phyloP scores from a whole-genome alignment of 2,888 invertebrate species.

The Augochlorella aurata region DNA sequence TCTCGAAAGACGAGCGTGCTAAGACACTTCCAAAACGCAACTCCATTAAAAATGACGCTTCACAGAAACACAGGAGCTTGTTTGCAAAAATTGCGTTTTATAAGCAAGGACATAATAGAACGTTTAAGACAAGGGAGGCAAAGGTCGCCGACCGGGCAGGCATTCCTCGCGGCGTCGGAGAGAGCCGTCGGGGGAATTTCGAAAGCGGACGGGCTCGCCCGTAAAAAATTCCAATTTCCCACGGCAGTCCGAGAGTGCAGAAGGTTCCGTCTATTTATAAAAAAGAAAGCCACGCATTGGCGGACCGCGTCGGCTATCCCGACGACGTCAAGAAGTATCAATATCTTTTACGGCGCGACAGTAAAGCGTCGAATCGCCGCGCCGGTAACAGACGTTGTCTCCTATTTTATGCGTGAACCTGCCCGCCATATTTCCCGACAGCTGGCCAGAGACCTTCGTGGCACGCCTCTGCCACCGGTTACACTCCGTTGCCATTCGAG shows the following conservation, averaged over 20 bases:
- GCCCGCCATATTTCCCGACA: constrained; percentile 63
- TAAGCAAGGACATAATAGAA: not conserved
- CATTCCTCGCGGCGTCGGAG: not conserved
- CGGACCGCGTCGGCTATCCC: constrained; percentile 25
- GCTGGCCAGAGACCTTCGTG: not conserved
- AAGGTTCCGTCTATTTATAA: constrained; percentile 20
- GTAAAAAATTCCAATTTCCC: constrained; percentile 2
- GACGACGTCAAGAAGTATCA: constrained; percentile 46
- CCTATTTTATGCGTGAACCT: constrained; percentile 62
- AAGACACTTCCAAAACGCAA: no score
- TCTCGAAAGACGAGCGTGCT: no score
- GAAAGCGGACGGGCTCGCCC: not conserved
- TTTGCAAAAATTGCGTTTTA: no score
- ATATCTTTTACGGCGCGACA: constrained; percentile 63
- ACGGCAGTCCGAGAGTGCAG: no score
- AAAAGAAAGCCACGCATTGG: not conserved
- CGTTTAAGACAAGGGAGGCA: not conserved
- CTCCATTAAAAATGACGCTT: no score
- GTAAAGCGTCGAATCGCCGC: constrained; percentile 61
- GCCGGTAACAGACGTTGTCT: constrained; percentile 61
- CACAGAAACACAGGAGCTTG: no score
- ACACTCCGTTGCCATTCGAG: not conserved
- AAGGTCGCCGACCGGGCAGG: not conserved
- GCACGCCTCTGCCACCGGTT: not conserved
- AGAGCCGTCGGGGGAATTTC: not conserved